Conservation (phyloP, 2,888 invertebrate species). For the Lepeophtheirus nordmannii region DNA sequence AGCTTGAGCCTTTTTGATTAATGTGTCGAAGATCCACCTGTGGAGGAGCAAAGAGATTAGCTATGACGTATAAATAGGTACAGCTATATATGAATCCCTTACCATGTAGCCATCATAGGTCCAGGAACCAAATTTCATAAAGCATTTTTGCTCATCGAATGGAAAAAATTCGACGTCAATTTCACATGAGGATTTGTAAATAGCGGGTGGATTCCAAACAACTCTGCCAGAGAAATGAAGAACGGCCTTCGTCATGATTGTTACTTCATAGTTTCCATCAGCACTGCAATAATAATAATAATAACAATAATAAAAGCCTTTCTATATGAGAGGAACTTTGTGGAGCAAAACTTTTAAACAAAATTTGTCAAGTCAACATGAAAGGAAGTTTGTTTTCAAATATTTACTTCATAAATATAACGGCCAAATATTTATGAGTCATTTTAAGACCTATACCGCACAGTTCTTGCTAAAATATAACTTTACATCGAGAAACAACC, state of each 20-base stretch:
- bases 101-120: slow-evolving; percentile 89
- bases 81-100: not conserved
- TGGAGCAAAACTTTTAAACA: no score
- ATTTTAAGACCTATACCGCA: no score
- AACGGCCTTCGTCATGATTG: slow-evolving; percentile 93
- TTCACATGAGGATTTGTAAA: slow-evolving; percentile 93
- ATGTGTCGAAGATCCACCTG: slow-evolving; percentile 80
- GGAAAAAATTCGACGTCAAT: slow-evolving; percentile 89
- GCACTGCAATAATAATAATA: slow-evolving; percentile 47
- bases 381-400: no score
- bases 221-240: slow-evolving; percentile 82
- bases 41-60: slow-evolving; percentile 29
- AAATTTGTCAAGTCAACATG: no score
- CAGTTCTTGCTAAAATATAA: no score
- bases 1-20: slow-evolving; percentile 68
- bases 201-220: slow-evolving; percentile 93
- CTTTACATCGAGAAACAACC: no score
- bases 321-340: not conserved
- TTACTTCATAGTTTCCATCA: slow-evolving; percentile 93
- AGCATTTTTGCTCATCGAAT: slow-evolving; percentile 84
- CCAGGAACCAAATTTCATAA: slow-evolving; percentile 91
- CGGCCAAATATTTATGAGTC: no score
- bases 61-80: not conserved
- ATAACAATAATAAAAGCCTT: no score
- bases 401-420: no score